Percentiles rank a stretch among this genome's conserved stretches.
Conservation (phyloP, 1,140 invertebrate species). For the roundworm (Caenorhabditis elegans) region DNA sequence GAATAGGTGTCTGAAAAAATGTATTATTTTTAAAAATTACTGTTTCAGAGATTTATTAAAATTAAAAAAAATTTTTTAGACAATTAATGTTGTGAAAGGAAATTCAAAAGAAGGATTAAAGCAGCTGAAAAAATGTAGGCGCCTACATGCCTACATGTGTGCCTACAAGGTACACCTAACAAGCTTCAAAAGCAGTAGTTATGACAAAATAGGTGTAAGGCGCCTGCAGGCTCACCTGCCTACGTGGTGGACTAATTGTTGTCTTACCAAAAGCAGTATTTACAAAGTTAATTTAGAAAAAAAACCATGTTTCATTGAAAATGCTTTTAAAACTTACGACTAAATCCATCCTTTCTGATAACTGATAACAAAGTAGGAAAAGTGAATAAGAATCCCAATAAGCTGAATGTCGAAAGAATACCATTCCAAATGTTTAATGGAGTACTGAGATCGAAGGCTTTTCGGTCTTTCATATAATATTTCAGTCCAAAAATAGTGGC, state of each 20-base stretch:
- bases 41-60: slow-evolving; percentile 16
- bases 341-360: slow-evolving; percentile 70
- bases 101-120: too few relatives aligned
- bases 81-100: too few relatives aligned
- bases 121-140: too few relatives aligned
- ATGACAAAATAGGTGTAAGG: too few relatives aligned
- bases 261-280: too few relatives aligned
- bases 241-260: too few relatives aligned
- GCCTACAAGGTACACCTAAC: too few relatives aligned
- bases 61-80: slow-evolving; percentile 19
- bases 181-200: too few relatives aligned
- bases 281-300: too few relatives aligned
- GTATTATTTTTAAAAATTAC: neutral
- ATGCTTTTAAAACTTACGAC: slow-evolving; percentile 26
- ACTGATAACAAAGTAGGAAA: slow-evolving; percentile 53
- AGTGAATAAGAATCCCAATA: slow-evolving; percentile 71
- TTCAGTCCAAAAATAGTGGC: slow-evolving; percentile 87
- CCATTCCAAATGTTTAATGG: slow-evolving; percentile 86
- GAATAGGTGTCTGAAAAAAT: slow-evolving; percentile 28
- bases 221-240: too few relatives aligned
- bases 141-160: too few relatives aligned
- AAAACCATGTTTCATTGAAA: too few relatives aligned
- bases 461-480: slow-evolving; percentile 83
- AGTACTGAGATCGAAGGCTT: slow-evolving; percentile 74
- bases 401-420: slow-evolving; percentile 82